Evolutionary conservation across 92 coral and sea anemone genomes (phyloP).

Genomic region (Porites divaricata): DNA sequence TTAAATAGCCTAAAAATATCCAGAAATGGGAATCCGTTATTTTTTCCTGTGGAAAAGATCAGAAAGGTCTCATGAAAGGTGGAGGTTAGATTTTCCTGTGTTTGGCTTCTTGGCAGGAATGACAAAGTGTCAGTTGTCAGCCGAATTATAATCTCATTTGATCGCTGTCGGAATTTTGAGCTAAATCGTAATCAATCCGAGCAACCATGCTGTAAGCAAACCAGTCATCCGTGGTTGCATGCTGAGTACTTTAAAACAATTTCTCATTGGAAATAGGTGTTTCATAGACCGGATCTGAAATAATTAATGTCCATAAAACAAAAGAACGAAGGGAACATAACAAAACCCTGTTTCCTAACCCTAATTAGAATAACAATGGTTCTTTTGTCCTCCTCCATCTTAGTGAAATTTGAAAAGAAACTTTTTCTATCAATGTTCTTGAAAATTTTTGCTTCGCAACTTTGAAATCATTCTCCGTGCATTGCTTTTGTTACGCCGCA

Average conservation of each 20-base stretch:
- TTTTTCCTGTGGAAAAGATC: too few species aligned
- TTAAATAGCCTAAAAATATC: too few species aligned
- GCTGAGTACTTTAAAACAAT: conserved; percentile 6
- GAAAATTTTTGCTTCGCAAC: neutral
- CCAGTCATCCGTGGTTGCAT: neutral
- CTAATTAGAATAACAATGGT: too few species aligned
- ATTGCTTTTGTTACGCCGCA: too few species aligned
- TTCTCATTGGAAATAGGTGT: too few species aligned
- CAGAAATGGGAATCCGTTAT: too few species aligned
- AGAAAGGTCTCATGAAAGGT: too few species aligned
- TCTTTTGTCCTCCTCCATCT: too few species aligned
- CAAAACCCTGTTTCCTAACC: too few species aligned
- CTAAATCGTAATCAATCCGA: conserved; percentile 4
- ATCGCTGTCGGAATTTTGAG: conserved; percentile 16
- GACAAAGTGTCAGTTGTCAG: conserved; percentile 10
- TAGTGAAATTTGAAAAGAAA: conserved; percentile 19
- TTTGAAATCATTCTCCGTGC: conserved; percentile 7
- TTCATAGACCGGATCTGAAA: too few species aligned
- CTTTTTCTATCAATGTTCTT: conserved; percentile 17
- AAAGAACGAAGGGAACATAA: too few species aligned
- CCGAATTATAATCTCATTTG: conserved; percentile 15
- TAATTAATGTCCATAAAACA: too few species aligned
- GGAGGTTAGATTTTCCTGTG: neutral
- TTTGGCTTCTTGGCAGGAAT: conserved; percentile 5
- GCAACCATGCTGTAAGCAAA: conserved; percentile 19